phyloP scores from a whole-genome alignment of 1,140 invertebrate species.

The Drosophila sulfurigaster region DNA sequence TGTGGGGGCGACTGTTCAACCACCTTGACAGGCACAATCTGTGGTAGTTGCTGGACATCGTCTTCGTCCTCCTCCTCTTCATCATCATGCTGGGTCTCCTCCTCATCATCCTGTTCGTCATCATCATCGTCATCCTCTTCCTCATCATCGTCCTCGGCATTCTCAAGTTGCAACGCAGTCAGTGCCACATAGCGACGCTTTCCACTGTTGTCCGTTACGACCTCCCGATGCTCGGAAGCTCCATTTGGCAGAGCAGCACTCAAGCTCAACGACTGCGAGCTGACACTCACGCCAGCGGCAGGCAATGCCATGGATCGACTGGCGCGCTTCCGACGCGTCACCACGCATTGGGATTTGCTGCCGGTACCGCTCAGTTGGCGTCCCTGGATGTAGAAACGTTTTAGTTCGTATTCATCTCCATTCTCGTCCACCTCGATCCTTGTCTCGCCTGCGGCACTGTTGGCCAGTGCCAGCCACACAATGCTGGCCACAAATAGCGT shows the following conservation, averaged over 20 bases:
- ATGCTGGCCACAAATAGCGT: constrained; percentile 30
- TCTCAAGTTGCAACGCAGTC: constrained; percentile 46
- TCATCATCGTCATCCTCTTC: constrained; percentile 37
- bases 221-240: constrained; percentile 57
- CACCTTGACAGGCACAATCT: constrained; percentile 11
- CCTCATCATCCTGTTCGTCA: constrained; percentile 12
- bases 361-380: constrained; percentile 68
- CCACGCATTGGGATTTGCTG: constrained; percentile 76
- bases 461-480: constrained; percentile 46
- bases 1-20: constrained; percentile 21
- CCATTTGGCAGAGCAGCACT: constrained; percentile 8
- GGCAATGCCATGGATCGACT: constrained; percentile 15
- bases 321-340: constrained; percentile 68
- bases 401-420: constrained; percentile 77
- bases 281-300: constrained; percentile 42
- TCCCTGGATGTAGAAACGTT: constrained; percentile 76
- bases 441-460: constrained; percentile 53
- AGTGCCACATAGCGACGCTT: constrained; percentile 65
- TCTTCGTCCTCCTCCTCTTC: background rate
- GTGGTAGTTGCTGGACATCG: background rate
- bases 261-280: constrained; percentile 56
- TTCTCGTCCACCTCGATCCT: constrained; percentile 78
- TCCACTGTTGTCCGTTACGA: background rate
- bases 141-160: constrained; percentile 13
- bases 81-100: background rate